Conservation (phyloP, 2,113 vertebrate species). For the Callionymus lyra region DNA sequence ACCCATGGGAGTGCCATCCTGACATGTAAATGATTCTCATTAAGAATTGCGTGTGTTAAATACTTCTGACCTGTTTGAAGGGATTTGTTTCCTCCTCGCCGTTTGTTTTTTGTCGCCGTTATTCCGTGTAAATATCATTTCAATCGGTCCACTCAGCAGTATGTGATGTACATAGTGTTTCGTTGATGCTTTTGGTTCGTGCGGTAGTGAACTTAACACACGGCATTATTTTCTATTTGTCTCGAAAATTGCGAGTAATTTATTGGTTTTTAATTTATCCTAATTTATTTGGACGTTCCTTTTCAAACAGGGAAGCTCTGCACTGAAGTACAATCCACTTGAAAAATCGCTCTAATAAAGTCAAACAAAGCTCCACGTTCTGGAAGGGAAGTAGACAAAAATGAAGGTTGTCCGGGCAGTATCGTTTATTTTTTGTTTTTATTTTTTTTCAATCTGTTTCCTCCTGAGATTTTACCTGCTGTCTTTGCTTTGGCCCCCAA, state of each 20-base stretch:
- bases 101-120: slow-evolving; percentile 26
- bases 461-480: slow-evolving; percentile 31
- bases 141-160: slow-evolving; percentile 83
- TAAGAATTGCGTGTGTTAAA: slow-evolving; percentile 45
- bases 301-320: slow-evolving; percentile 73
- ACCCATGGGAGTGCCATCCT: slow-evolving; percentile 58
- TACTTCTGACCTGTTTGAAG: slow-evolving; percentile 58
- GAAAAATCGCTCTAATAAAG: slow-evolving; percentile 20
- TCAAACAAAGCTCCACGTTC: slow-evolving; percentile 16
- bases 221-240: slow-evolving; percentile 58
- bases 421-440: too few relatives aligned
- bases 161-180: slow-evolving; percentile 95
- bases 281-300: slow-evolving; percentile 97
- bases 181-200: slow-evolving; percentile 77
- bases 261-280: slow-evolving; percentile 99
- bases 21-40: slow-evolving; percentile 69
- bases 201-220: slow-evolving; percentile 51
- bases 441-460: slow-evolving; percentile 43
- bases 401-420: slow-evolving; percentile 19
- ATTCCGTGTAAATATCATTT: slow-evolving; percentile 21
- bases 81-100: slow-evolving; percentile 45
- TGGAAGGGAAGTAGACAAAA: slow-evolving; percentile 44
- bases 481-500: slow-evolving; percentile 44
- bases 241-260: slow-evolving; percentile 98
- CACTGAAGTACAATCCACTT: slow-evolving; percentile 80